Percentiles rank a stretch among this genome's conserved stretches.
These are phyloP conservation scores for Diadumene lineata DNA, from an alignment of 92 coral and sea anemone species.

Conservation along the genomic window DNA sequence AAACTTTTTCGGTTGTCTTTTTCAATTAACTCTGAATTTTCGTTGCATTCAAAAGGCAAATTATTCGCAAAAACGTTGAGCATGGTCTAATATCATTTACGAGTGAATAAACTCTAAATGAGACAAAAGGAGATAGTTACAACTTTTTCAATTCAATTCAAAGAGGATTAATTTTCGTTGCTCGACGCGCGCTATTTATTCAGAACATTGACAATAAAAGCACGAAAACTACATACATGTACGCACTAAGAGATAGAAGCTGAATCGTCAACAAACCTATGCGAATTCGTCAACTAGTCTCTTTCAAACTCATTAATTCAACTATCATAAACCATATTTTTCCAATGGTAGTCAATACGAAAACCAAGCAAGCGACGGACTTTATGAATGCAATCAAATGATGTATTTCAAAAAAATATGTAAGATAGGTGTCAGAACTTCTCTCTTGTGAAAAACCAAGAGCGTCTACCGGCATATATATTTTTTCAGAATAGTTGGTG, in stretches of 20 bases:
- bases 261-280: too few relatives aligned
- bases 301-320: neutral
- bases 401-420: neutral
- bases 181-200: too few relatives aligned
- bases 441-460: neutral
- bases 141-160: neutral
- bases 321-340: neutral
- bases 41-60: neutral
- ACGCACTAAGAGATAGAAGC: too few relatives aligned
- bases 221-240: too few relatives aligned
- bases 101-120: neutral
- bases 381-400: neutral
- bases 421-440: neutral
- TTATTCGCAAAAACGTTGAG: neutral
- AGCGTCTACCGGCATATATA: neutral
- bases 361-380: neutral
- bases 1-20: neutral
- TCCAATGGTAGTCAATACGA: neutral
- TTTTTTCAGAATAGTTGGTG: slow-evolving; percentile 2
- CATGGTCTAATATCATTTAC: neutral
- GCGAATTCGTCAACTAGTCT: too few relatives aligned
- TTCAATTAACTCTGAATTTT: neutral
- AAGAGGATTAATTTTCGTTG: neutral
- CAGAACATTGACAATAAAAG: too few relatives aligned
- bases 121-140: neutral